Conservation (phyloP, 2,113 vertebrate genomes). For the Osmerus eperlanus region DNA sequence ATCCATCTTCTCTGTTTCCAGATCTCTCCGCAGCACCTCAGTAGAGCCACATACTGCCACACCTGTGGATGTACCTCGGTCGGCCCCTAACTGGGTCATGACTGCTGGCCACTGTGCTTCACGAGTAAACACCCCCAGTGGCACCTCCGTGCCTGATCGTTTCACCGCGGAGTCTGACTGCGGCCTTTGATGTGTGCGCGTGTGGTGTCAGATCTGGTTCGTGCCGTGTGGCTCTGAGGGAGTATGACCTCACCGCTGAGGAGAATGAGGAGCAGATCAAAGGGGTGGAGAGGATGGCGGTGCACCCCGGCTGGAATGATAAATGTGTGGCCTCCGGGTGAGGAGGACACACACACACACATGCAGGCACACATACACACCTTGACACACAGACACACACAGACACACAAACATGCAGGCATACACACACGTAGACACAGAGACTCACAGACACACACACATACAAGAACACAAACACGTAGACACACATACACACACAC, state of each 20-base stretch:
- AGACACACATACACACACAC: not conserved
- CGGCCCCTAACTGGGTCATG: constrained; percentile 40
- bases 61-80: constrained; percentile 42
- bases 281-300: constrained; percentile 32
- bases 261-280: constrained; percentile 29
- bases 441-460: not conserved
- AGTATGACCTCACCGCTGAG: constrained; percentile 25
- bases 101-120: constrained; percentile 47
- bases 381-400: not conserved
- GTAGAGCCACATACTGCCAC: constrained; percentile 16
- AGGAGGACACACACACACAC: not conserved
- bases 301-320: constrained; percentile 34
- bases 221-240: constrained; percentile 41
- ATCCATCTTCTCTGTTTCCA: not conserved
- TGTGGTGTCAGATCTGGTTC: constrained; percentile 16
- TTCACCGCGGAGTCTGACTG: not conserved
- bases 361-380: too few species aligned
- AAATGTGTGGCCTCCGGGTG: constrained; percentile 49
- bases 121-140: constrained; percentile 1
- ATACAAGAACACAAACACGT: not conserved
- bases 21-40: constrained; percentile 41
- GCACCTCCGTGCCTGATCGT: not conserved
- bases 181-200: not conserved
- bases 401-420: not conserved
- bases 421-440: not conserved